These are phyloP conservation scores for Drosophila mettleri DNA, from an alignment of 2,888 invertebrate species.

Conservation along the genomic window DNA sequence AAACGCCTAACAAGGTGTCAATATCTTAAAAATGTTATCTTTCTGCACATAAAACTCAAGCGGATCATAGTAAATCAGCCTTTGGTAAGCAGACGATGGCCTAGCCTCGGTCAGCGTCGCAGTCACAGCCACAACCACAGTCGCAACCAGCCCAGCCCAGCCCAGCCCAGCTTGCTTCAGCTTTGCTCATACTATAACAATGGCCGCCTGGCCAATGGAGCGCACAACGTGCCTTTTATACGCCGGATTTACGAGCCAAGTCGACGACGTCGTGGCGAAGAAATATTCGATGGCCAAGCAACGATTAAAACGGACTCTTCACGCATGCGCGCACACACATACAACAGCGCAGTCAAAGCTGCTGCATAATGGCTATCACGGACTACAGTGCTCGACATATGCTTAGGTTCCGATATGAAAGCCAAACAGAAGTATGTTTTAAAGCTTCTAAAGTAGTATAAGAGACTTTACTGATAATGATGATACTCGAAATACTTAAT, in stretches of 20 bases:
- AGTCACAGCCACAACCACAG: background rate
- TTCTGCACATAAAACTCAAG: constrained; percentile 82
- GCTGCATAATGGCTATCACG: constrained; percentile 47
- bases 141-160: background rate
- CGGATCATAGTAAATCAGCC: constrained; percentile 83
- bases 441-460: too few species aligned
- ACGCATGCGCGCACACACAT: constrained; percentile 78
- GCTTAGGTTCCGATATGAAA: background rate
- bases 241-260: constrained; percentile 77
- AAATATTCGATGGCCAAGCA: constrained; percentile 79
- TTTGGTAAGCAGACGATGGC: constrained; percentile 69
- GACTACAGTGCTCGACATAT: constrained; percentile 28
- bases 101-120: constrained; percentile 21
- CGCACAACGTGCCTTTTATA: constrained; percentile 75
- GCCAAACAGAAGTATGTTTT: accelerated
- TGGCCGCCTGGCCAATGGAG: constrained; percentile 69
- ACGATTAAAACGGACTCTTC: constrained; percentile 82
- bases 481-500: too few species aligned
- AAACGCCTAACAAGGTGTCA: constrained; percentile 83
- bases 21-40: constrained; percentile 83
- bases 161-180: constrained; percentile 6
- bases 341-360: constrained; percentile 43
- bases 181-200: constrained; percentile 59
- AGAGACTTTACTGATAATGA: too few species aligned
- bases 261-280: constrained; percentile 77